Percentiles rank a stretch among this genome's conserved stretches.
These are phyloP conservation scores for Lamprologus speciosus DNA, from an alignment of 2,113 vertebrate genomes.

Conservation along the genomic window DNA sequence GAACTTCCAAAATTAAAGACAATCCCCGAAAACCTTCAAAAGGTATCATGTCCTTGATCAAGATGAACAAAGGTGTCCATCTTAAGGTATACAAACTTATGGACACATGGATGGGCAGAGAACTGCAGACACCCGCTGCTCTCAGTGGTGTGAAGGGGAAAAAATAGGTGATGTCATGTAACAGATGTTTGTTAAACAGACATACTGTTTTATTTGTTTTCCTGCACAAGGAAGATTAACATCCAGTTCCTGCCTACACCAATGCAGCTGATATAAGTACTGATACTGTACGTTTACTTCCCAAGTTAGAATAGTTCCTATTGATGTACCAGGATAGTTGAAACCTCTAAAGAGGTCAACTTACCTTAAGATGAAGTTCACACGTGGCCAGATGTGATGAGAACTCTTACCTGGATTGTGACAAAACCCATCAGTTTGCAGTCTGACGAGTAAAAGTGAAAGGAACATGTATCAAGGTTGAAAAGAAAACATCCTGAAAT, in stretches of 20 bases:
- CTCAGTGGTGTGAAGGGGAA: background rate
- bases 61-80: background rate
- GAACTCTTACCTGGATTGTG: background rate
- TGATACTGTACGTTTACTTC: background rate
- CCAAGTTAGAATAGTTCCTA: background rate
- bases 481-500: background rate
- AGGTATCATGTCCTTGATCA: background rate
- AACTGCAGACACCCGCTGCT: background rate
- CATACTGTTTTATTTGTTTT: background rate
- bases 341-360: background rate
- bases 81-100: background rate
- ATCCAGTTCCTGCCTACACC: background rate
- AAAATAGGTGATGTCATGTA: background rate
- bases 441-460: background rate
- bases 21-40: background rate
- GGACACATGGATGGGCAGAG: background rate
- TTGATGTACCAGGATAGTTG: background rate
- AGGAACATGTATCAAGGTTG: background rate
- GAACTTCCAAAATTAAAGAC: background rate
- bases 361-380: background rate
- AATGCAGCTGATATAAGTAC: background rate
- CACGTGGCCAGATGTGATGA: background rate
- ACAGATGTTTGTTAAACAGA: background rate
- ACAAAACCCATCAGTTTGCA: background rate
- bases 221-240: background rate